Conservation (phyloP, 2,888 invertebrate species). For the Drosophila cracens region DNA sequence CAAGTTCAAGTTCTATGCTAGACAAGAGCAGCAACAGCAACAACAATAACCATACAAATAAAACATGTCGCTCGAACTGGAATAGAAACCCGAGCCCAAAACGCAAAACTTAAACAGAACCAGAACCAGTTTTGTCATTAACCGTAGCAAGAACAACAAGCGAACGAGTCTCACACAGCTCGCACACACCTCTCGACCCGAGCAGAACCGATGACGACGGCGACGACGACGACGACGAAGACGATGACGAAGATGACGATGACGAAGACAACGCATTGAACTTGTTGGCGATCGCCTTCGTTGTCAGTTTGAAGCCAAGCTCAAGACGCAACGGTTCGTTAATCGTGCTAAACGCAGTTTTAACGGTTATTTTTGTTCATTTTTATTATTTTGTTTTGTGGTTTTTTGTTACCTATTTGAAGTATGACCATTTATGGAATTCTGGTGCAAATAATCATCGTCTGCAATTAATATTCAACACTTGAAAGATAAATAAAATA, state of each 20-base stretch:
- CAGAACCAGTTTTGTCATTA: conserved; percentile 51
- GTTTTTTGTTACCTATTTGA: not conserved
- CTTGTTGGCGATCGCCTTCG: conserved; percentile 55
- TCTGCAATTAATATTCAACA: conserved; percentile 69
- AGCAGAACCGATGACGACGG: conserved; percentile 11
- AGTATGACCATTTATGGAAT: conserved; percentile 84
- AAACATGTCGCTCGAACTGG: not conserved
- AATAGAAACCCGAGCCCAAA: conserved; percentile 6
- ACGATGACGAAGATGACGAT: not conserved
- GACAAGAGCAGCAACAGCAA: conserved; percentile 3
- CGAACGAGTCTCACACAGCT: not conserved
- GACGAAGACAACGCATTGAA: conserved; percentile 57
- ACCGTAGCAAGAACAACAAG: conserved; percentile 14
- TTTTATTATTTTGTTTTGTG: conserved; percentile 24
- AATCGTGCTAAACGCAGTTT: conserved; percentile 9
- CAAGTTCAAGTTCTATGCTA: conserved; percentile 64
- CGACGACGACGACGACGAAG: conserved; percentile 21
- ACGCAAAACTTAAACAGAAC: conserved; percentile 36
- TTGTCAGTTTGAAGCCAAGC: conserved; percentile 68
- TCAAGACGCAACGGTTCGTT: conserved; percentile 57
- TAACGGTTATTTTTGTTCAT: not conserved
- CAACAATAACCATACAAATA: conserved; percentile 2
- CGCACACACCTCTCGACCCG: conserved; percentile 4
- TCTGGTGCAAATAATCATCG: conserved; percentile 83
- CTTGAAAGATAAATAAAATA: not conserved